Percentiles rank a stretch among this genome's conserved stretches.
phyloP scores from a whole-genome alignment of 2,797 vertebrate genomes.

The Helicolenus hilgendorfi region DNA sequence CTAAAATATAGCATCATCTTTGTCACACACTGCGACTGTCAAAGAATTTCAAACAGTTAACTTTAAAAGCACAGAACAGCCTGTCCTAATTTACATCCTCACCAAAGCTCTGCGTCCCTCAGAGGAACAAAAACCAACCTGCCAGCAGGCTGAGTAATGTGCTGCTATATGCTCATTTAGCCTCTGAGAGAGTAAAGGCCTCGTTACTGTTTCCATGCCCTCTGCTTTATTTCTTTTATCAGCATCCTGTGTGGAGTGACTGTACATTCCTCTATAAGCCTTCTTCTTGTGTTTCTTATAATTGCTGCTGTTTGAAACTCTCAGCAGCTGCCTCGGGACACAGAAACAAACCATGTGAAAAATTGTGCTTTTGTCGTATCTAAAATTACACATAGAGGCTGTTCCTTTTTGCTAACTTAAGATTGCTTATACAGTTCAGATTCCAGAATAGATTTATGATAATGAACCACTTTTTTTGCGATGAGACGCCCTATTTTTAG shows the following conservation, averaged over 20 bases:
- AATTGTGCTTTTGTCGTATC: background rate
- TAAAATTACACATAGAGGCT: constrained; percentile 10
- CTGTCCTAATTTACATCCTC: background rate
- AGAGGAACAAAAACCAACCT: constrained; percentile 10
- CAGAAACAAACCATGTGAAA: constrained; percentile 8
- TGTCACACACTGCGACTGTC: background rate
- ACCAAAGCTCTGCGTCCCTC: background rate
- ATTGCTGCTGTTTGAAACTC: constrained; percentile 48
- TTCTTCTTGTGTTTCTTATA: constrained; percentile 27
- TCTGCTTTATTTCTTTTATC: background rate
- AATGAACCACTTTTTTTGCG: background rate
- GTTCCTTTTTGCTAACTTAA: constrained; percentile 6
- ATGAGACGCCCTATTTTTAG: background rate
- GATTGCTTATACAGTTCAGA: background rate
- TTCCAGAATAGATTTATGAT: constrained; percentile 18
- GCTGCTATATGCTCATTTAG: constrained; percentile 19
- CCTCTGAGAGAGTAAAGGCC: constrained; percentile 24
- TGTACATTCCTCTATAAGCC: constrained; percentile 19
- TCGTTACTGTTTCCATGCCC: background rate
- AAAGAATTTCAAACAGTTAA: background rate
- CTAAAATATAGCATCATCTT: background rate
- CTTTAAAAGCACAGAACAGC: background rate
- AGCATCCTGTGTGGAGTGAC: constrained; percentile 1
- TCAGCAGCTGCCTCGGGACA: constrained; percentile 21
- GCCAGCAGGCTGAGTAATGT: constrained; percentile 22